A percentile compares a stretch with the other conserved stretches of the same genome.
These are phyloP conservation scores for Palythoa caribaeorum DNA, from an alignment of 92 coral and sea anemone genomes.

Conservation along the genomic window DNA sequence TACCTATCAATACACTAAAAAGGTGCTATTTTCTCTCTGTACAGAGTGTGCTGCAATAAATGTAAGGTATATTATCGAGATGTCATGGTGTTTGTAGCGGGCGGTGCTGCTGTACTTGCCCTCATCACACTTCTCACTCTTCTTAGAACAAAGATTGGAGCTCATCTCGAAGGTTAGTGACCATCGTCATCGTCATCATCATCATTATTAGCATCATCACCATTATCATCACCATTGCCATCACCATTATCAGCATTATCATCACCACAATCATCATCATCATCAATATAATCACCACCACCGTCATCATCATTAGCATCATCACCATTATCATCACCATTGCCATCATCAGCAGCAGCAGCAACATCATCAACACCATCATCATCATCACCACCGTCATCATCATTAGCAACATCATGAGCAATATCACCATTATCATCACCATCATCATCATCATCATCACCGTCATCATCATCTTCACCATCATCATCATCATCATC, in stretches of 20 bases:
- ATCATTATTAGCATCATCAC: neutral
- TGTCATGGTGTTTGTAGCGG: constrained; percentile 84
- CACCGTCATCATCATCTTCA: neutral
- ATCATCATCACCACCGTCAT: neutral
- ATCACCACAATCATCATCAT: too few species aligned
- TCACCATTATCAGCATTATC: neutral
- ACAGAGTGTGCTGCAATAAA: constrained; percentile 43
- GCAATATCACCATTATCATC: neutral
- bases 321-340: too few species aligned
- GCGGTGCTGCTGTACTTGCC: constrained; percentile 84
- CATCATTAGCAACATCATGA: neutral
- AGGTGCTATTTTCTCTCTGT: neutral
- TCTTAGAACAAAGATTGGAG: constrained; percentile 65
- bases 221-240: neutral
- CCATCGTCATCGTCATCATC: neutral
- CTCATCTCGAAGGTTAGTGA: constrained; percentile 39
- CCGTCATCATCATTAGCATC: too few species aligned
- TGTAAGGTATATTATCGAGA: constrained; percentile 69
- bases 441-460: neutral
- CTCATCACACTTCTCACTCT: constrained; percentile 66
- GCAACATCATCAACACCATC: neutral
- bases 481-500: neutral
- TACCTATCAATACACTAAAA: neutral
- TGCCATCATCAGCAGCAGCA: neutral
- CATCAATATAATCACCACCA: neutral